Evolutionary conservation across 2,888 invertebrate species (phyloP).

Genomic region (Chrysopilus asiliformis): DNA sequence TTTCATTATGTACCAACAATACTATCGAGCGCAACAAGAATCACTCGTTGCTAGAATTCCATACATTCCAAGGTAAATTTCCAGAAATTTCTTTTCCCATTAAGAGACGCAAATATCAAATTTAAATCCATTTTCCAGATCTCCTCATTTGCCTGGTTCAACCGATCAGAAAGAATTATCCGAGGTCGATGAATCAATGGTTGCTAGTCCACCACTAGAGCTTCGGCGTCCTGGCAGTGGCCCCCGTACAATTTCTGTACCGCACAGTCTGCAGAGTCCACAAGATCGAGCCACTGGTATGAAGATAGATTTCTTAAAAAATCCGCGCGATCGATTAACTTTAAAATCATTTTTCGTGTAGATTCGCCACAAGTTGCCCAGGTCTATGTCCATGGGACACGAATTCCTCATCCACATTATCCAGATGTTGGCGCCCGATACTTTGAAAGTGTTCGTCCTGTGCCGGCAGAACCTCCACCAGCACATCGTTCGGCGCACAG

Average conservation of each 20-base stretch:
- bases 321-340: background rate
- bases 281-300: conserved; percentile 52
- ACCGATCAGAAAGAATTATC: conserved; percentile 20
- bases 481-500: conserved; percentile 37
- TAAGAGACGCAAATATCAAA: background rate
- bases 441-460: conserved; percentile 40
- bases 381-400: conserved; percentile 44
- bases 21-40: conserved; percentile 41
- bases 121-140: conserved; percentile 18
- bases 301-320: conserved; percentile 1
- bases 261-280: conserved; percentile 54
- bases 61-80: conserved; percentile 19
- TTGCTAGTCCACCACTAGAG: conserved; percentile 59
- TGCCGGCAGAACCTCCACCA: conserved; percentile 46
- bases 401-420: conserved; percentile 38
- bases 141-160: conserved; percentile 17
- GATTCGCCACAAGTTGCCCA: conserved; percentile 57
- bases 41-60: conserved; percentile 25
- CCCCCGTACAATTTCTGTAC: conserved; percentile 47
- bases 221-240: conserved; percentile 46
- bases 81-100: background rate
- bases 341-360: conserved; percentile 17
- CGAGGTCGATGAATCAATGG: conserved; percentile 37
- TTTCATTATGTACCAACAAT: conserved; percentile 34
- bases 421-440: conserved; percentile 37